Evolutionary conservation across 2,888 invertebrate genomes (phyloP).

Genomic region (Creontiades dilutus): DNA sequence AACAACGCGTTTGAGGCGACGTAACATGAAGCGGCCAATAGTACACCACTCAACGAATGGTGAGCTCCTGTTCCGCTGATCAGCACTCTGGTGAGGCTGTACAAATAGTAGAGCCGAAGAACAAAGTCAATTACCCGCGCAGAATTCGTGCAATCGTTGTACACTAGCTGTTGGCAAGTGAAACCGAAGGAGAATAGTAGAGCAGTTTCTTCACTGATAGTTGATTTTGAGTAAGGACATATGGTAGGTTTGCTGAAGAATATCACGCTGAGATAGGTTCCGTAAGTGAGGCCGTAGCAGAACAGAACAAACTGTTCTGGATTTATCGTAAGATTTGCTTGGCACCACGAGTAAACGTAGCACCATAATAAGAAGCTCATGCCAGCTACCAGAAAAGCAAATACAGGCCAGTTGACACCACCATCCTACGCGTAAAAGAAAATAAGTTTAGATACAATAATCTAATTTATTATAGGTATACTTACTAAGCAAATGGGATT

Average conservation of each 20-base stretch:
- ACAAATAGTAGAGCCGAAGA: constrained; percentile 26
- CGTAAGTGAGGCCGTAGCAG: constrained; percentile 32
- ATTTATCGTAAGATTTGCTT: background rate
- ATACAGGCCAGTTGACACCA: constrained; percentile 37
- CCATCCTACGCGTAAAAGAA: constrained; percentile 37
- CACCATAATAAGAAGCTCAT: constrained; percentile 57
- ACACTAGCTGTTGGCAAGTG: constrained; percentile 36
- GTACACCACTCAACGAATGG: constrained; percentile 12
- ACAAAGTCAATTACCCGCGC: background rate
- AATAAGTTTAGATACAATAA: background rate
- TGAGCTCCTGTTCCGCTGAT: constrained; percentile 50
- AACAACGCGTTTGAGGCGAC: constrained; percentile 13
- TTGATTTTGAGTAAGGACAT: constrained; percentile 13
- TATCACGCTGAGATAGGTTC: constrained; percentile 30
- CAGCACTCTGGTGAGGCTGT: constrained; percentile 7
- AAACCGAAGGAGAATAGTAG: constrained; percentile 48
- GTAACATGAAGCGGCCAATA: constrained; percentile 18
- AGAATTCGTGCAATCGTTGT: constrained; percentile 14
- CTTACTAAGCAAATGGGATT: no score
- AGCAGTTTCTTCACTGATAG: constrained; percentile 15
- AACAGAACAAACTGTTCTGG: constrained; percentile 24
- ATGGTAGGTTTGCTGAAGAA: constrained; percentile 51
- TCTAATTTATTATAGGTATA: no score
- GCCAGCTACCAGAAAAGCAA: constrained; percentile 27
- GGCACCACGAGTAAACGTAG: background rate